Percentiles rank a stretch among this genome's conserved stretches.
These are phyloP conservation scores for Pitta sordida DNA, from an alignment of 2,113 vertebrate species.

Conservation along the genomic window DNA sequence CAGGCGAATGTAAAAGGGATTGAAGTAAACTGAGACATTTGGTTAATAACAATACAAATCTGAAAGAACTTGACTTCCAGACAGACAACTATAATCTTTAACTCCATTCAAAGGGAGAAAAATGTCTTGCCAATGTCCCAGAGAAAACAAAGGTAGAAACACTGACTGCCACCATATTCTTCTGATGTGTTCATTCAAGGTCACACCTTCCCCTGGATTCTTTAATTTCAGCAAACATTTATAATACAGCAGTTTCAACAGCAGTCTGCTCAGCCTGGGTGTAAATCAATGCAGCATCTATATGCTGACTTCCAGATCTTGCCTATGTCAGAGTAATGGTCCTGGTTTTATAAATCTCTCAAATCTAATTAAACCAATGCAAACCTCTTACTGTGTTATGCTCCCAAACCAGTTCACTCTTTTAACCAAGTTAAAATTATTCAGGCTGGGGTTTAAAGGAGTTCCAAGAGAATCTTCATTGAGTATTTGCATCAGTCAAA, in stretches of 20 bases:
- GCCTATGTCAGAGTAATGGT: background rate
- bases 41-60: slow-evolving; percentile 1
- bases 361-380: slow-evolving; percentile 48
- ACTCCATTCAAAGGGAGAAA: background rate
- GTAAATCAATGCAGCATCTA: background rate
- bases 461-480: slow-evolving; percentile 14
- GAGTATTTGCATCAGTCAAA: slow-evolving; percentile 34
- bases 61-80: background rate
- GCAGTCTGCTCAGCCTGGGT: background rate
- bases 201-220: background rate
- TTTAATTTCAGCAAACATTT: slow-evolving; percentile 41
- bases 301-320: background rate
- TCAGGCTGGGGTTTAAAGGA: slow-evolving; percentile 21
- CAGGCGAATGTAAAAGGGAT: background rate
- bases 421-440: slow-evolving; percentile 37
- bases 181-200: slow-evolving; percentile 46
- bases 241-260: slow-evolving; percentile 11
- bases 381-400: slow-evolving; percentile 27
- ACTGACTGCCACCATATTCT: slow-evolving; percentile 30
- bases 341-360: slow-evolving; percentile 44
- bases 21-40: background rate
- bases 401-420: slow-evolving; percentile 28
- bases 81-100: background rate
- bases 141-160: slow-evolving; percentile 27
- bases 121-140: background rate